These are phyloP conservation scores for Lepidocolaptes lacrymiger DNA, from an alignment of 2,797 vertebrate species.

Conservation along the genomic window DNA sequence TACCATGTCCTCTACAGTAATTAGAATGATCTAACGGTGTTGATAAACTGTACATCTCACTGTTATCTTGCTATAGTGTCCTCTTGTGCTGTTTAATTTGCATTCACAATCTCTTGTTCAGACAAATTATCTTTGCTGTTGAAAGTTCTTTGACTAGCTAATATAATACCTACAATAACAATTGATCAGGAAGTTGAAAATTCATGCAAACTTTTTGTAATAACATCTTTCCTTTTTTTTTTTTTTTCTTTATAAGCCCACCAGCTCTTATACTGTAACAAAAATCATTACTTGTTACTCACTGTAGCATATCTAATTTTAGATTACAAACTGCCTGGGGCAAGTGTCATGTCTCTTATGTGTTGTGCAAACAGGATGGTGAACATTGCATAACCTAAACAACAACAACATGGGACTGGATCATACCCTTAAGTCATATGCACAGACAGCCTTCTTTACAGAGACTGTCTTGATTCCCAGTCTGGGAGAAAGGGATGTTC, in stretches of 20 bases:
- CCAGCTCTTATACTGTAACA: neutral
- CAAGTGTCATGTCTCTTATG: neutral
- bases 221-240: neutral
- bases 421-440: neutral
- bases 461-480: neutral
- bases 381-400: neutral
- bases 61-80: neutral
- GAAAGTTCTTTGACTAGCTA: neutral
- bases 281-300: neutral
- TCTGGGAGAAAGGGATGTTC: neutral
- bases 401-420: neutral
- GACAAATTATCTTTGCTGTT: neutral
- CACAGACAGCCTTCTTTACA: neutral
- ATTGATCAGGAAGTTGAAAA: neutral
- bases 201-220: neutral
- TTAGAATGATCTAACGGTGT: neutral
- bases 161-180: neutral
- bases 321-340: slow-evolving; percentile 24
- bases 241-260: neutral
- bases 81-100: neutral
- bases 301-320: slow-evolving; percentile 3
- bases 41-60: neutral
- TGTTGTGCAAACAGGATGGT: neutral
- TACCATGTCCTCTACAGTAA: neutral
- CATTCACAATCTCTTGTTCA: neutral